Evolutionary conservation across 1,140 invertebrate genomes (phyloP), one percentile per base, ranked within the genome.

Genomic region (Heliconius eleuchia): DNA sequence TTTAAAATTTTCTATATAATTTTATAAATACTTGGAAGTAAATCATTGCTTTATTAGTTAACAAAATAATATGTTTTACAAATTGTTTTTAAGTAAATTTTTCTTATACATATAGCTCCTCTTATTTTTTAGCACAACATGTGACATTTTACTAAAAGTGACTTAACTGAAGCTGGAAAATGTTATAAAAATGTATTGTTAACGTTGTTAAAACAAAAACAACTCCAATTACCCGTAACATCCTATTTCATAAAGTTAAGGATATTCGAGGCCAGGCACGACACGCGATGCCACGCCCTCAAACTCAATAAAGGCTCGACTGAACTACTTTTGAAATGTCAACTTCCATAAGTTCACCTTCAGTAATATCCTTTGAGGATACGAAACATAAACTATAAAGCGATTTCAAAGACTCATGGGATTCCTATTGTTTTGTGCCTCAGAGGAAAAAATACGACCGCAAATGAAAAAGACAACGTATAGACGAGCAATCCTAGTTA

Each of bases 261-360:
- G 50, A 80, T 80, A 73, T 76, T 80, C 55, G 74, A 73, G 74
- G 74, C 50, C 74, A 52, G 50, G 79, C 78, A 83, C 81, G 84
- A 86, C 88, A 91, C 89, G 86, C 83, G 78, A 86, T 79, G 82
- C 88, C 88, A 91, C 89, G 83, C 88, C 87, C 89, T 87, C 81
- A 57, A 73, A 78, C 76, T 78, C 79, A 82, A 87, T 82, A 82
- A 86, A 83, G 73, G 34, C 77, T 79, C 74, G 42, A 83, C 73
- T 81, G 73, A 73, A 82, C 34, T 77, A 77, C 72, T 50, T 77
- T 66, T 71, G 50, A 80, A 73, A 82, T 50, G 76, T 70, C 71
- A 80, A 77, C 55, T 71, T 71, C 70, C 73, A 78, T 76, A 75
- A 74, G 16, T 73, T 73, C 23, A 66, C 77, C 77, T 74, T 52